Conservation (phyloP, 2,888 invertebrate species). For the Brachypalpus laphriformis region DNA sequence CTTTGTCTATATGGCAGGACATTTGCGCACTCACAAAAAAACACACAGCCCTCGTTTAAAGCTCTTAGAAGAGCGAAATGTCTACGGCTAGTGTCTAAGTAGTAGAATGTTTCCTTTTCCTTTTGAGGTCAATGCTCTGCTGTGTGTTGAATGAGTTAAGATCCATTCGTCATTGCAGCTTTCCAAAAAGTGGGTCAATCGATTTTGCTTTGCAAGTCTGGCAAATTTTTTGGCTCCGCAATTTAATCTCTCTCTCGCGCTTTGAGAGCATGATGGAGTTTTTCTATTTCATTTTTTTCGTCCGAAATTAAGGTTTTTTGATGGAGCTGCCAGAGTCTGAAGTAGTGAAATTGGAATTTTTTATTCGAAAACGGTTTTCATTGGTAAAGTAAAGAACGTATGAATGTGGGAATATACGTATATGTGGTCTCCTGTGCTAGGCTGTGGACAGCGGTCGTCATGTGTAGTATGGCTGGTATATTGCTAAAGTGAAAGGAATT, state of each 20-base stretch:
- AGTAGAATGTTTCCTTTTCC: neutral
- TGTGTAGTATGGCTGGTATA: no score
- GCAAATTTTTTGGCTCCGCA: conserved; percentile 37
- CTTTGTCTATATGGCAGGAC: conserved; percentile 44
- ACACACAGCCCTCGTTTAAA: neutral
- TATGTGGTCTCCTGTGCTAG: no score
- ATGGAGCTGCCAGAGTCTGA: neutral
- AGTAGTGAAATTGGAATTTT: conserved; percentile 10
- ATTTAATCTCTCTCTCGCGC: conserved; percentile 42
- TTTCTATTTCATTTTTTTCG: conserved; percentile 3
- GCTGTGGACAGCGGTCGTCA: no score
- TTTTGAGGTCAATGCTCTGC: conserved; percentile 57
- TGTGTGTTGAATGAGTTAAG: conserved; percentile 14
- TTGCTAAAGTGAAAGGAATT: no score
- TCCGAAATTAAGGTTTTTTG: conserved; percentile 44
- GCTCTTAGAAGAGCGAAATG: neutral
- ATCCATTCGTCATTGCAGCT: conserved; percentile 57
- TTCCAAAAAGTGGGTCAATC: conserved; percentile 65
- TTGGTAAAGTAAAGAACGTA: conserved; percentile 2
- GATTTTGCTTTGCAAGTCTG: conserved; percentile 63
- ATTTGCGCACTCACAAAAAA: conserved; percentile 6
- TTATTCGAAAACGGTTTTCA: neutral
- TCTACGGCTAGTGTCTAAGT: conserved; percentile 20
- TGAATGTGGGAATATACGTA: neutral
- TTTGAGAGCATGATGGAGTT: conserved; percentile 33